Base-by-base conservation (phyloP, 92 coral and sea anemone species). In the Bergia sp. region DNA sequence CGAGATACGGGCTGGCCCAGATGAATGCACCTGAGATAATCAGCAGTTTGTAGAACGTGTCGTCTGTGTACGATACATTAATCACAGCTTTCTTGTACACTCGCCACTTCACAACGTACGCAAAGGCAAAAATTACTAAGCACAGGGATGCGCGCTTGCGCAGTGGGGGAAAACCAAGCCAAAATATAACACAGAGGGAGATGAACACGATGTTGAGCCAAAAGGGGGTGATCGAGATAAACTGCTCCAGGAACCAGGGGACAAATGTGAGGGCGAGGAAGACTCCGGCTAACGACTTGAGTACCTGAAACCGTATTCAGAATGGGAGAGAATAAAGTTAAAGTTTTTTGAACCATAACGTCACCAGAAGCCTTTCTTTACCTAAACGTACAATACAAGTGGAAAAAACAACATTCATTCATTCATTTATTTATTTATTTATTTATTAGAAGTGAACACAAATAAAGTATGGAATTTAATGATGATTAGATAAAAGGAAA, bases 111-210 rank as follows among this genome's bases (percentile, higher is more conserved):
- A 93, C 91, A 37, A 95, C 88, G 45, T 88, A 95, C 1, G 96
- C 96, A 64, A 92, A 95, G 5, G 94, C 77, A 73, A 93, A 95
- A 55, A 92, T 81, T 23, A 95, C 87, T 7, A 95, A 23, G 7
- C 93, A 94, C n/a, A 93, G 64, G 12, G 95, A 93, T 11, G 98
- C 96, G 55, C 89, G 89, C 16, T 29, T 86, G 44, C 98, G 90
- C 40, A 95, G 88, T 7, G 96, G 98, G 1, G 98, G 98, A 61
- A 95, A 93, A 36, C 98, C 98, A 16, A 87, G 90, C 98, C 98
- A 95, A 82, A 95, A 95, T 77, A 95, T 86, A 61, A 94, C 29
- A 66, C 96, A 93, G 41, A 95, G 84, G 77, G 73, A 90, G 23
- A 95, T 69, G 29, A 92, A 90, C 40, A 92, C 77, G 81, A 91